A percentile compares a stretch with the other conserved stretches of the same genome.
Evolutionary conservation across 2,113 vertebrate genomes (phyloP).

Genomic region (Gambusia holbrooki): DNA sequence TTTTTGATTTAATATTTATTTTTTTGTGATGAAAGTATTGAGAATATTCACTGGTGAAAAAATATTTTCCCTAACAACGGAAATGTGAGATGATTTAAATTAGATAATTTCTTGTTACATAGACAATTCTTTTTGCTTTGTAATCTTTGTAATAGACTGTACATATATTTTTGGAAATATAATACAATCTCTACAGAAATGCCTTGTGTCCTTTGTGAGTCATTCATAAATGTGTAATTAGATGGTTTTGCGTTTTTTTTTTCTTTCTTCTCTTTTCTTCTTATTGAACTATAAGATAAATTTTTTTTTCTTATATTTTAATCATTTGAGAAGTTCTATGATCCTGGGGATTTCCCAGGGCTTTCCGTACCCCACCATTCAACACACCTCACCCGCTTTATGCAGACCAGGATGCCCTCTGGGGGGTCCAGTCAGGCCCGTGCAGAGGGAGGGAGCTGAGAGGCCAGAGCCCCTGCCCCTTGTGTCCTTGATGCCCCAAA

Average conservation of each 20-base stretch:
- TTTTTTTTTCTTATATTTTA: no score
- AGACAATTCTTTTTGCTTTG: slow-evolving; percentile 97
- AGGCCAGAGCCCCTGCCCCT: no score
- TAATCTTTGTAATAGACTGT: slow-evolving; percentile 99
- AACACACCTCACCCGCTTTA: no score
- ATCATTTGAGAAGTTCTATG: no score
- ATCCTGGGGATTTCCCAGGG: no score
- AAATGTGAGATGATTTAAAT: slow-evolving; percentile 90
- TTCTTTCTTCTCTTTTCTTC: not conserved
- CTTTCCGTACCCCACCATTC: no score
- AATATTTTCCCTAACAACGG: slow-evolving; percentile 85
- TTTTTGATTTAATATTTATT: slow-evolving; percentile 98
- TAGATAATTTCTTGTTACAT: slow-evolving; percentile 89
- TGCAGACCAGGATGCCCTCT: no score
- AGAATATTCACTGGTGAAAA: slow-evolving; percentile 87
- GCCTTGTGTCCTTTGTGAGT: slow-evolving; percentile 39
- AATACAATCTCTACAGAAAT: slow-evolving; percentile 90
- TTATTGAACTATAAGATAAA: no score
- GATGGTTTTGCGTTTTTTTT: slow-evolving; percentile 13
- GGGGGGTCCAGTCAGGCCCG: no score
- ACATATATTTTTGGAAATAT: slow-evolving; percentile 99
- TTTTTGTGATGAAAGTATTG: slow-evolving; percentile 87
- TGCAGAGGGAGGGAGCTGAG: no score
- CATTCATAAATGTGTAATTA: no score
- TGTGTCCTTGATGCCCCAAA: no score